These are phyloP conservation scores for Choloepus didactylus DNA, from an alignment of 2,797 vertebrate species.

Conservation along the genomic window DNA sequence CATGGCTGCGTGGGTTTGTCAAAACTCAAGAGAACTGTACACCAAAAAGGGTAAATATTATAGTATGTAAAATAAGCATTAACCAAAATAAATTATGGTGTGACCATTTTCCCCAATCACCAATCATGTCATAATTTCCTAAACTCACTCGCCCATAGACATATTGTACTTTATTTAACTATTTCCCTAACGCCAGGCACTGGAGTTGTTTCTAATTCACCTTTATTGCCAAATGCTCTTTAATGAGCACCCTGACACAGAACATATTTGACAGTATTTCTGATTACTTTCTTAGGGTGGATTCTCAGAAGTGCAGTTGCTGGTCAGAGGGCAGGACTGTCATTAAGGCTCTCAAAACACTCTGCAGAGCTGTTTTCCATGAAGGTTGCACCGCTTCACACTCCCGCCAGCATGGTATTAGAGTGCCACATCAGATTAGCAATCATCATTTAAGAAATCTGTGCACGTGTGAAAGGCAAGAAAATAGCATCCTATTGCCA, in stretches of 20 bases:
- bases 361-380: neutral
- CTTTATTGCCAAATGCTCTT: neutral
- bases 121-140: neutral
- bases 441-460: neutral
- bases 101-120: neutral
- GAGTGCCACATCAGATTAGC: neutral
- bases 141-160: neutral
- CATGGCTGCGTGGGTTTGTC: neutral
- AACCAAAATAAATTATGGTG: neutral
- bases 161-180: neutral
- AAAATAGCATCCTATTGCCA: neutral
- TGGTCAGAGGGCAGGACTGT: neutral
- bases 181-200: neutral
- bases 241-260: neutral
- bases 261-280: neutral
- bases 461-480: neutral
- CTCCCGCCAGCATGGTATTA: neutral
- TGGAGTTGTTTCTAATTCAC: neutral
- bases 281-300: neutral
- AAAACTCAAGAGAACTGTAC: neutral
- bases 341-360: neutral
- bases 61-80: neutral
- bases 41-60: neutral
- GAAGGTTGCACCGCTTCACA: neutral
- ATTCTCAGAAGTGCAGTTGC: neutral